phyloP scores from a whole-genome alignment of 2,113 vertebrate genomes.

The Platysteira castanea region DNA sequence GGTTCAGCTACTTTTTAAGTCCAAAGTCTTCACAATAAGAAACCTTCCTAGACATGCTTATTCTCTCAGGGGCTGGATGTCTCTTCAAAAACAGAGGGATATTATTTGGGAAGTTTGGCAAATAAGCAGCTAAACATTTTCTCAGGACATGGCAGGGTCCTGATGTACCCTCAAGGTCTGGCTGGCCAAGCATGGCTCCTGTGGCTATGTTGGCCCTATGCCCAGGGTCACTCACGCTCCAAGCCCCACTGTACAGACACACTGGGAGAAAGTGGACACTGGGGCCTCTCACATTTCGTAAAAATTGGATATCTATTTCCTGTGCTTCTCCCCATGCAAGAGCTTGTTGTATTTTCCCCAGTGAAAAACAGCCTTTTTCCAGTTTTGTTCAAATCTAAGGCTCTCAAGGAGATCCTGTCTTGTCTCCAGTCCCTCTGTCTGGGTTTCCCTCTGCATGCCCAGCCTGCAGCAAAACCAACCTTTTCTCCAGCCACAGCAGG shows the following conservation, averaged over 20 bases:
- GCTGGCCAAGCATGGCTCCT: background rate
- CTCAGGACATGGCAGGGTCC: background rate
- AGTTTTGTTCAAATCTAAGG: background rate
- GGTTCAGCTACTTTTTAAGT: background rate
- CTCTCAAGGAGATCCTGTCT: background rate
- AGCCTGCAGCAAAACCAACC: conserved; percentile 67
- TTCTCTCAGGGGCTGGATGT: background rate
- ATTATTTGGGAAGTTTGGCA: background rate
- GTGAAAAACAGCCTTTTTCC: background rate
- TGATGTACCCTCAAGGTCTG: background rate
- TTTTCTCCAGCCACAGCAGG: conserved; percentile 87
- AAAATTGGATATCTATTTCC: background rate
- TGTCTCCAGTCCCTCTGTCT: background rate
- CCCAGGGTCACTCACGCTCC: rapidly evolving
- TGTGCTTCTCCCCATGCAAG: background rate
- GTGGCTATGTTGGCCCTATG: background rate
- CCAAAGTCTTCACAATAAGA: background rate
- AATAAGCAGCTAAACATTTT: background rate
- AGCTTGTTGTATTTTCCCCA: background rate
- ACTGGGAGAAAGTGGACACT: background rate
- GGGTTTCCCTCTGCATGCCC: background rate
- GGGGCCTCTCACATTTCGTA: background rate
- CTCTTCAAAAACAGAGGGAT: background rate
- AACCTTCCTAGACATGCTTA: background rate
- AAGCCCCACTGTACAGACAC: background rate